Evolutionary conservation across 2,797 vertebrate species (phyloP), one percentile per base, ranked within the genome.

Genomic region (Neoniphon sammara): DNA sequence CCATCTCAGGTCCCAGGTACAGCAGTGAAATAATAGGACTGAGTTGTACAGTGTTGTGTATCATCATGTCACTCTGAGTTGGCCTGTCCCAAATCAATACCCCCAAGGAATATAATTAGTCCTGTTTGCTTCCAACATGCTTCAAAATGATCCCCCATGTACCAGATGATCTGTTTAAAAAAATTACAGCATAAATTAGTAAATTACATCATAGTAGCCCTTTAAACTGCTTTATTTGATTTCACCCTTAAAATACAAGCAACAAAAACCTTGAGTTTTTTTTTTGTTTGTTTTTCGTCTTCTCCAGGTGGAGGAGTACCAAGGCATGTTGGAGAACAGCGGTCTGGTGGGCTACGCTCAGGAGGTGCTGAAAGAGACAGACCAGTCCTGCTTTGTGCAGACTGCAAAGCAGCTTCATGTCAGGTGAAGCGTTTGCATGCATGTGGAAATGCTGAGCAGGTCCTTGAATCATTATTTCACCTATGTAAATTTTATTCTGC

Each of bases 351-450:
- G 98, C 66, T 99, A 98, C 1, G 98, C 98, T 18, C 98, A 99
- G 85, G 98, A 99, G 89, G 98, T 99, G 25, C 95, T 99, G 66
- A 99, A 99, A 73, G 98, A 99, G 93, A 98, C 96, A 0, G 98
- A 99, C 70, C 97, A 97, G 42, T 98, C 97, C 55, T 99, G 97
- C 89, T 99, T 99, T 36, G 98, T 99, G 31, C 98, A 99, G 93
- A 98, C 96, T 0, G 98, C 98, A 20, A 99, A 98, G 81, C 98
- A 98, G 59, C 96, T 99, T 25, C 96, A 98, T 64, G 76, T 91
- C 86, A 97, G 98, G 98, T 99, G 92, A 12, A 77, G n/a, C 12
- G 21, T 25, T 15, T 23, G 21, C 34, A 9, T 36, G 34, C 34
- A 5, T 36, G 34, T 27, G 20, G 11, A 54, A 54, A 54, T 27